Evolutionary conservation across 2,113 vertebrate genomes (phyloP), one percentile per base, ranked within the genome.

Genomic region (Misgurnus anguillicaudatus): DNA sequence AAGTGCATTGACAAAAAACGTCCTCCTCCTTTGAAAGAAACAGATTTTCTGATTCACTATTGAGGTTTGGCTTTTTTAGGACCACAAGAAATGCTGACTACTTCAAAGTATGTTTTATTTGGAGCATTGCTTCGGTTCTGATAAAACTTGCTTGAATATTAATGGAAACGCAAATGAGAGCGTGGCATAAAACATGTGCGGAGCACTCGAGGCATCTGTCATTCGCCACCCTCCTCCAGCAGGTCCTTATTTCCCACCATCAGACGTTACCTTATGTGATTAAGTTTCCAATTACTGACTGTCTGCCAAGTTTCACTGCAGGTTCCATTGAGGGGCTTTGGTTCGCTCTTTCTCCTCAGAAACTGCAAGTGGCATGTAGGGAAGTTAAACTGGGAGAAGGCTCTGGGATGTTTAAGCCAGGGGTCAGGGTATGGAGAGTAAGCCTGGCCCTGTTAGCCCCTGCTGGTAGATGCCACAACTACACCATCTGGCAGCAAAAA

Each of bases 241-340:
- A 66, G 67, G 67, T 45, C 75, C 65, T 85, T 24, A 72, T 68
- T 80, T 79, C 21, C 62, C 60, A 47, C 76, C 72, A 78, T 65
- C 71, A 81, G 78, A 75, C 67, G 72, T 61, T 13, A 73, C 68
- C 41, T 80, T 79, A 80, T 69, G 63, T 87, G 83, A 87, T 84
- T 87, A 85, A 75, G 75, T 77, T 89, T 87, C 80, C 69, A 85
- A 82, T 87, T 81, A 79, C 45, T 11, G 68, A 70, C 31, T 58
- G 21, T 82, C 53, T 78, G 65, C 75, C 80, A 57, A 77, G 48
- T 64, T 72, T 60, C 57, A 68, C 39, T 81, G n/a, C n/a, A n/a
- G 42, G 72, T 31, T 78, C 55, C 48, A 64, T 75, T 42, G 74
- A 75, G 45, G 62, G 75, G 45, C 53, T 61, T 41, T 82, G 51